phyloP scores from a whole-genome alignment of 2,888 invertebrate species.

The Tetropium fuscum region DNA sequence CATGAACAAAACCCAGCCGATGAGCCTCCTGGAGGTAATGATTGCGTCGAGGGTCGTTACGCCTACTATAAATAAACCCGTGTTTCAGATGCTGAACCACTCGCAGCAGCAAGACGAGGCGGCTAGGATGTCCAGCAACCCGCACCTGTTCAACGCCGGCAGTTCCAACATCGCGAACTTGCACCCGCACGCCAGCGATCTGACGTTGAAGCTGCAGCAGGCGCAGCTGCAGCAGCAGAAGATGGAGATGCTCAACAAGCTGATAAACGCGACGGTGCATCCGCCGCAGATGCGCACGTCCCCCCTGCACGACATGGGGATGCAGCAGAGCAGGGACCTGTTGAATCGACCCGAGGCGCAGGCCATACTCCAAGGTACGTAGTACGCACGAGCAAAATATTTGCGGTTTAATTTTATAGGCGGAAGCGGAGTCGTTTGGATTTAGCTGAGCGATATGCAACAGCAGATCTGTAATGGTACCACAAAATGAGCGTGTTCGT shows the following conservation, averaged over 20 bases:
- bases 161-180: conserved; percentile 38
- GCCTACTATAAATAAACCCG: too few relatives aligned
- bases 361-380: conserved; percentile 79
- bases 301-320: conserved; percentile 66
- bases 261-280: conserved; percentile 57
- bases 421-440: too few relatives aligned
- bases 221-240: conserved; percentile 58
- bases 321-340: conserved; percentile 72
- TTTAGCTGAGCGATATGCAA: too few relatives aligned
- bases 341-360: conserved; percentile 81
- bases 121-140: conserved; percentile 33
- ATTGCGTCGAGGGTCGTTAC: too few relatives aligned
- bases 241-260: conserved; percentile 63
- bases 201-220: conserved; percentile 68
- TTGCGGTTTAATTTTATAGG: too few relatives aligned
- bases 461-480: too few relatives aligned
- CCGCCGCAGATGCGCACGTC: conserved; percentile 57
- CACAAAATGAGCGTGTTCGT: too few relatives aligned
- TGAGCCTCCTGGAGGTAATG: conserved; percentile 72
- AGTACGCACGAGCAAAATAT: too few relatives aligned
- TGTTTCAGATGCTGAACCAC: conserved; percentile 72
- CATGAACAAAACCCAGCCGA: conserved; percentile 65
- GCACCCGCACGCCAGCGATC: conserved; percentile 54
- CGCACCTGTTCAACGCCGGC: conserved; percentile 24
- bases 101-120: conserved; percentile 65